A percentile compares a stretch with the other conserved stretches of the same genome.
Evolutionary conservation across 2,113 vertebrate species (phyloP).

Genomic region (Pluvialis apricaria): DNA sequence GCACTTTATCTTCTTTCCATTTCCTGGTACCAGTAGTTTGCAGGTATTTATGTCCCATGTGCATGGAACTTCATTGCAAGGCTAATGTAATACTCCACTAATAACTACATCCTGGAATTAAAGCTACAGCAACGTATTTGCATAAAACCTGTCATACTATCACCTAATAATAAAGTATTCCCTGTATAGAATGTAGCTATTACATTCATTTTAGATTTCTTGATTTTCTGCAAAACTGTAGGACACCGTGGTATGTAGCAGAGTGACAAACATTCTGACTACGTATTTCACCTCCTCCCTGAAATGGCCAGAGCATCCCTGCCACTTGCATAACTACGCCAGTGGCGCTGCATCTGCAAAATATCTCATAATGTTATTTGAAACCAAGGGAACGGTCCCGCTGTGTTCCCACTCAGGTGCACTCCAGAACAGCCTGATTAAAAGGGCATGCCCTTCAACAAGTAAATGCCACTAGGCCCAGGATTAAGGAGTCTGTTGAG

Average conservation of each 20-base stretch:
- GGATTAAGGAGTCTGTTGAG: background rate
- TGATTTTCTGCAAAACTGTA: background rate
- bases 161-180: background rate
- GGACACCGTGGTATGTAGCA: too few species aligned
- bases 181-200: background rate
- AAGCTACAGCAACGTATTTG: background rate
- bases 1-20: constrained; percentile 19
- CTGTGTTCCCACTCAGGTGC: background rate
- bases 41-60: background rate
- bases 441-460: background rate
- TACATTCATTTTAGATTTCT: background rate
- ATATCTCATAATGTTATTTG: background rate
- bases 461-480: background rate
- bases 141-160: background rate
- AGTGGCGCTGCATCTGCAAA: background rate
- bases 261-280: background rate
- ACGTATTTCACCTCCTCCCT: background rate
- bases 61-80: background rate
- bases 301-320: background rate
- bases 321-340: background rate
- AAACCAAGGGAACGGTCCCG: background rate
- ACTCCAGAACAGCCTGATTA: background rate
- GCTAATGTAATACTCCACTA: background rate
- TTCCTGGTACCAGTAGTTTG: background rate
- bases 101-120: background rate